Evolutionary conservation across 2,888 invertebrate genomes (phyloP), one percentile per base, ranked within the genome.

Genomic region (Papilio gigon): DNA sequence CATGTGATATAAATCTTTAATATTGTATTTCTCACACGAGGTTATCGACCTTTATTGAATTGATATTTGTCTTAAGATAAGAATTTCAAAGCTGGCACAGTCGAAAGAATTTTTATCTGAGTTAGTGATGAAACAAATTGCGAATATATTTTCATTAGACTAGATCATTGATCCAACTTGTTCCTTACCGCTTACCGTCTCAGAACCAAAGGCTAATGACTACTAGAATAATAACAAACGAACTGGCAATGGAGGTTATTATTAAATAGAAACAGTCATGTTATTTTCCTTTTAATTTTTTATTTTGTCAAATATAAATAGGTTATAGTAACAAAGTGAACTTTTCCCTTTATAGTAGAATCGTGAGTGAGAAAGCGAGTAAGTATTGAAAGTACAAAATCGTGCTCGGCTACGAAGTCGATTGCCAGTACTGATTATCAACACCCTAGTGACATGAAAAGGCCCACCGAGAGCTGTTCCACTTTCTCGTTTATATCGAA

Each of bases 331-430:
- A 30, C 30, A 30, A 17, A n/a, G 53, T 17, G 0, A 17, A 9
- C 17, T 27, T 56, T 56, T 53, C 50, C 17, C 60, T 60, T 37
- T 37, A 40, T 60, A 40, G 71, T 71, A 65, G 12, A 50, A 37
- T 35, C 53, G 63, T 59, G 67, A 59, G 64, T 44, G 53, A 61
- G 90, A 90, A 90, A 90, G 89, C 86, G 79, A 75, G 80, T 80
- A 70, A 76, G 75, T 84, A 86, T 84, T 87, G 88, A 85, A 84
- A 79, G 80, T 77, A 78, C 80, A 78, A 78, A 84, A 84, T 85
- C 85, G 84, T 84, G 84, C 77, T 76, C 53, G 61, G 70, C 63
- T 66, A 71, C 68, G 58, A 61, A 72, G 65, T 67, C 65, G 65
- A 64, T 69, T 64, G 50, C 35, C 37, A 35, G 30, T 35, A 33